These are phyloP conservation scores for Pagetopsis macropterus DNA, from an alignment of 2,797 vertebrate genomes.

Conservation along the genomic window DNA sequence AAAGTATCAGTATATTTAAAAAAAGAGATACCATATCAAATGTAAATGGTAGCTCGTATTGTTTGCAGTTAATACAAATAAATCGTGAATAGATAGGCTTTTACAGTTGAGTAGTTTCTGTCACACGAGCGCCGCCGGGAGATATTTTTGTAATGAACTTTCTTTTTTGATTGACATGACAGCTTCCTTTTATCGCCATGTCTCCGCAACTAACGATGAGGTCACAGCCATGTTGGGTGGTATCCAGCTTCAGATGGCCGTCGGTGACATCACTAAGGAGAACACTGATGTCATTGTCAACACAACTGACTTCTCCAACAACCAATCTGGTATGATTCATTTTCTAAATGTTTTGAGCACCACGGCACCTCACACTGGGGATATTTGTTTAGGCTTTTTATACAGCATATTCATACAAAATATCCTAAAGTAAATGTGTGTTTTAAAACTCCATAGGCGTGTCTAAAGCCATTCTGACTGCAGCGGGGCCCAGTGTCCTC, in stretches of 20 bases:
- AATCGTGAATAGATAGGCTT: no score
- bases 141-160: background rate
- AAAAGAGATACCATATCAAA: no score
- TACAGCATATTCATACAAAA: background rate
- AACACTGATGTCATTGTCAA: slow-evolving; percentile 74
- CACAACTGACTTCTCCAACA: slow-evolving; percentile 62
- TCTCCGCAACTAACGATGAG: slow-evolving; percentile 40
- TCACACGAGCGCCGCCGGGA: no score
- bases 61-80: no score
- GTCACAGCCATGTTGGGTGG: slow-evolving; percentile 64
- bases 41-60: no score
- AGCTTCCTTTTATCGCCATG: slow-evolving; percentile 67
- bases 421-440: background rate
- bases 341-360: background rate
- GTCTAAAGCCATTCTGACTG: slow-evolving; percentile 67
- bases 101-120: no score
- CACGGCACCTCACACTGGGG: background rate
- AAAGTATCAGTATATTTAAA: no score
- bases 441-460: slow-evolving; percentile 58
- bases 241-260: slow-evolving; percentile 65
- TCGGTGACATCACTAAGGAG: slow-evolving; percentile 66
- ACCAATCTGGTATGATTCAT: slow-evolving; percentile 41
- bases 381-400: background rate
- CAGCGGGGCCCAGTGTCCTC: slow-evolving; percentile 58
- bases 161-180: background rate